Evolutionary conservation across 92 coral and sea anemone species (phyloP).

Genomic region (Pocillopora meandrina): DNA sequence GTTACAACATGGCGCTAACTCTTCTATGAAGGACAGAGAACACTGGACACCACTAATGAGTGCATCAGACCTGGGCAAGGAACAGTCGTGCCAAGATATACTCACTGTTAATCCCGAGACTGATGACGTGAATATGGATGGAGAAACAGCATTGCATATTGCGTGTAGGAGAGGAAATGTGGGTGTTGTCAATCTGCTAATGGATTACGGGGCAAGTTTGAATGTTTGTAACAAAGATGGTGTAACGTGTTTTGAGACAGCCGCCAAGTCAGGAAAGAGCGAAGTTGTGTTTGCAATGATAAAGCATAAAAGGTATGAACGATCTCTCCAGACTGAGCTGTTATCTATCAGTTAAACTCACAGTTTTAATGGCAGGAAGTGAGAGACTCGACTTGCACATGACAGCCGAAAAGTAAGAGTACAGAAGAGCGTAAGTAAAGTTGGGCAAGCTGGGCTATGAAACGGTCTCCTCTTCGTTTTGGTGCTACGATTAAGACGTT

Average conservation of each 20-base stretch:
- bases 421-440: too few species aligned
- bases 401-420: neutral
- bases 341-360: neutral
- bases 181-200: constrained; percentile 29
- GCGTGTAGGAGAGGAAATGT: constrained; percentile 57
- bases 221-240: constrained; percentile 43
- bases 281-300: constrained; percentile 65
- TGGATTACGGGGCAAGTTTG: constrained; percentile 59
- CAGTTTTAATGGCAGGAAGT: too few species aligned
- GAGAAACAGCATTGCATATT: constrained; percentile 58
- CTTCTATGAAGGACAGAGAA: constrained; percentile 44
- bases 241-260: constrained; percentile 61
- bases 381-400: neutral
- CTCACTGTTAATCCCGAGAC: constrained; percentile 46
- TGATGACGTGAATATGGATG: constrained; percentile 41
- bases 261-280: constrained; percentile 67
- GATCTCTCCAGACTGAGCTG: neutral
- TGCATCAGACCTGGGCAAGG: constrained; percentile 55
- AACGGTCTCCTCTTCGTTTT: too few species aligned
- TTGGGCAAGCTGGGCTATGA: too few species aligned
- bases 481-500: too few species aligned
- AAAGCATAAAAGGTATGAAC: constrained; percentile 64
- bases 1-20: constrained; percentile 65
- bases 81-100: constrained; percentile 29
- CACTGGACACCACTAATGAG: constrained; percentile 69